A percentile compares a stretch with the other conserved stretches of the same genome.
phyloP scores from a whole-genome alignment of 2,888 invertebrate genomes.

The Mimachlamys varia region DNA sequence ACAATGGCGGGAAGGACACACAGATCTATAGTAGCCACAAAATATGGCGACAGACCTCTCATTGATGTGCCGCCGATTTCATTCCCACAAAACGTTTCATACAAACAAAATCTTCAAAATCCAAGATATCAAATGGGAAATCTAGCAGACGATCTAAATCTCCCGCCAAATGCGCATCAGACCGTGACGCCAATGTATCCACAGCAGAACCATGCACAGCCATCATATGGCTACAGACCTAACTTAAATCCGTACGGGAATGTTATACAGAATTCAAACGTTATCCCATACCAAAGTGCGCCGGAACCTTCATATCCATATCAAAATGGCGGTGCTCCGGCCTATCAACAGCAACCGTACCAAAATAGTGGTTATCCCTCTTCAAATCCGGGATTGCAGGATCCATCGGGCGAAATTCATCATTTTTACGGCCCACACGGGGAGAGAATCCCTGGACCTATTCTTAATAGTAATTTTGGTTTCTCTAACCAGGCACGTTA shows the following conservation, averaged over 20 bases:
- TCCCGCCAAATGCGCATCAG: not conserved
- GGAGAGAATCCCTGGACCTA: not conserved
- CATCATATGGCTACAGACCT: not conserved
- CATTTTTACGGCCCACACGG: conserved; percentile 19
- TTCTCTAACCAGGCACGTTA: not conserved
- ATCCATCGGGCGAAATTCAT: not conserved
- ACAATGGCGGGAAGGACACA: not conserved
- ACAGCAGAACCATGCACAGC: not conserved
- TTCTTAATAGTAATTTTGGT: conserved; percentile 7
- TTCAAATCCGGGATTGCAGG: not conserved
- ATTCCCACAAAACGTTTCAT: not conserved
- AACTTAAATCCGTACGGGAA: not conserved
- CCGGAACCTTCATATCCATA: not conserved
- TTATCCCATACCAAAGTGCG: not conserved
- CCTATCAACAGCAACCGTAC: not conserved
- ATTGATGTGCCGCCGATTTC: conserved; percentile 1
- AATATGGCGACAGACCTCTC: not conserved
- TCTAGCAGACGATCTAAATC: conserved; percentile 21
- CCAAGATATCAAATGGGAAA: conserved; percentile 18
- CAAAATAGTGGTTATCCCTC: not conserved
- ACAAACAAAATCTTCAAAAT: not conserved
- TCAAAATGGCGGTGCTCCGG: not conserved
- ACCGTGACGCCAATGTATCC: not conserved
- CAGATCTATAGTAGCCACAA: not conserved
- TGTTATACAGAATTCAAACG: not conserved